Percentiles rank a stretch among this genome's conserved stretches.
These are phyloP conservation scores for Aethina tumida DNA, from an alignment of 1,140 invertebrate genomes.

Conservation along the genomic window DNA sequence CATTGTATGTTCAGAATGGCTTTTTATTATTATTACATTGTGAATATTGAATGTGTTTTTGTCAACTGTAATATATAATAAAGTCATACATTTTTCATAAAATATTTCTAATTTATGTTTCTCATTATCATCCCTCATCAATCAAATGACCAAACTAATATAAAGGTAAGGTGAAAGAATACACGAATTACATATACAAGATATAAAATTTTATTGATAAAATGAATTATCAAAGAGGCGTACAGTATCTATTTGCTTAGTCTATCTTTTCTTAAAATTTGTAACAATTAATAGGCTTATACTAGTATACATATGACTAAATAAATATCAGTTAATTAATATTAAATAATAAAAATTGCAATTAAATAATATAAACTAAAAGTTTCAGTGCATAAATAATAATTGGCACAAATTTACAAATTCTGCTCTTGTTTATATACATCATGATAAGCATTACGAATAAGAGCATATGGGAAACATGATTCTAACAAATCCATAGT, in stretches of 20 bases:
- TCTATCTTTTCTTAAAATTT: no score
- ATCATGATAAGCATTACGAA: slow-evolving; percentile 92
- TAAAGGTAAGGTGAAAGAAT: slow-evolving; percentile 1
- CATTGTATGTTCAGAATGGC: slow-evolving; percentile 8
- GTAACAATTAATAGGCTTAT: not conserved
- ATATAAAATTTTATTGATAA: no score
- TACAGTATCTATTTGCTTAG: no score
- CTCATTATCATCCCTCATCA: not conserved
- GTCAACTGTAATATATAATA: slow-evolving; percentile 20
- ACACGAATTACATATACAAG: slow-evolving; percentile 1
- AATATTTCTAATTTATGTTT: slow-evolving; percentile 2
- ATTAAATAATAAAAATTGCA: slow-evolving; percentile 1
- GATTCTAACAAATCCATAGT: slow-evolving; percentile 97
- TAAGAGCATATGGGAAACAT: slow-evolving; percentile 94
- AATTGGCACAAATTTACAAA: slow-evolving; percentile 12
- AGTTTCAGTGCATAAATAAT: slow-evolving; percentile 18
- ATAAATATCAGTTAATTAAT: slow-evolving; percentile 1
- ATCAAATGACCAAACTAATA: not conserved
- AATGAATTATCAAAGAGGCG: not conserved
- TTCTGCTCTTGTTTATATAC: slow-evolving; percentile 81
- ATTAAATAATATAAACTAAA: slow-evolving; percentile 37
- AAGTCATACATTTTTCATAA: slow-evolving; percentile 19
- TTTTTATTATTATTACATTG: slow-evolving; percentile 14
- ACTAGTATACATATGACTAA: no score
- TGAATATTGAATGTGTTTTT: slow-evolving; percentile 22